phyloP scores from a whole-genome alignment of 2,888 invertebrate genomes.

The Stomorhina lunata region DNA sequence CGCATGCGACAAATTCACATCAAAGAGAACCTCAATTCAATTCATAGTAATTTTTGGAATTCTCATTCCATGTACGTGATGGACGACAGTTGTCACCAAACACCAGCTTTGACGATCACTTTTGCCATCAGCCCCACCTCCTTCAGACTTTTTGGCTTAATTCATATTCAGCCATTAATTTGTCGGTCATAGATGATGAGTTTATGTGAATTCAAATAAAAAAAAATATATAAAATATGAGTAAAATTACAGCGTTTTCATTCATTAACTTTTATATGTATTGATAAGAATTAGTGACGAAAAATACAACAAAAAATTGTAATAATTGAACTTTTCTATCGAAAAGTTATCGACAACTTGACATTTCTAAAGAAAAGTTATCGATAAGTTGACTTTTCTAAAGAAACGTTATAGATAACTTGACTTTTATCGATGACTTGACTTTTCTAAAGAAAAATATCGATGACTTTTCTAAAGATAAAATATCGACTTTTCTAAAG shows the following conservation, averaged over 20 bases:
- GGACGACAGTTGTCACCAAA: constrained; percentile 45
- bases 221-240: not conserved
- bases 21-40: constrained; percentile 57
- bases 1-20: constrained; percentile 63
- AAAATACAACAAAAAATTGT: no score
- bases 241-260: not conserved
- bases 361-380: no score
- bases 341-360: no score
- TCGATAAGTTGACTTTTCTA: no score
- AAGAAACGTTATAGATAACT: no score
- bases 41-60: constrained; percentile 53
- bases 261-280: not conserved
- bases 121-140: not conserved
- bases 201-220: not conserved
- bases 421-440: no score
- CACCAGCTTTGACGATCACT: not conserved
- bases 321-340: no score
- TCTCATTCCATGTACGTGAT: constrained; percentile 42
- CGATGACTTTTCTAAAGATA: no score
- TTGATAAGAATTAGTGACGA: not conserved
- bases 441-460: no score
- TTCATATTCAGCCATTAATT: constrained; percentile 39
- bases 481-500: no score
- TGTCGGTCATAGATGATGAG: constrained; percentile 38
- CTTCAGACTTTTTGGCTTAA: not conserved